A percentile compares a stretch with the other conserved stretches of the same genome.
These are phyloP conservation scores for Zaprionus nigranus DNA, from an alignment of 1,140 invertebrate genomes.

Conservation along the genomic window DNA sequence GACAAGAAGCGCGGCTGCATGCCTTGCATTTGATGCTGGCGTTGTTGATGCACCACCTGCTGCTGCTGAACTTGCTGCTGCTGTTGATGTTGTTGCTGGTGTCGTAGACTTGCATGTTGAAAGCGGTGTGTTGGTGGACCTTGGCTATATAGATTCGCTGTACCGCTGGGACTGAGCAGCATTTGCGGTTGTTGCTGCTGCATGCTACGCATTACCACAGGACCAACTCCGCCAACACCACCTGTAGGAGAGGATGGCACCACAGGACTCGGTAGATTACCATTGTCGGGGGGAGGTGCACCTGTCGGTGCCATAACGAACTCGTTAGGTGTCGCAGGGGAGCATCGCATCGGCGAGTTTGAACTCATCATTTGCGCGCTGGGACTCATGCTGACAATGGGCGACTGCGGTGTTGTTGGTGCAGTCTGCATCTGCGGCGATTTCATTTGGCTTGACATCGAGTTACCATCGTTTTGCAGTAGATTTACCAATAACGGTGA, in stretches of 20 bases:
- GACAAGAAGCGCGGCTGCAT: conserved; percentile 64
- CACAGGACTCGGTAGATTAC: conserved; percentile 61
- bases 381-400: conserved; percentile 70
- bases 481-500: conserved; percentile 96
- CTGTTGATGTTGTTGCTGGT: conserved; percentile 22
- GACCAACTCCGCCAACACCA: conserved; percentile 17
- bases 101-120: conserved; percentile 63
- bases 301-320: conserved; percentile 50
- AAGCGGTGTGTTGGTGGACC: conserved; percentile 69
- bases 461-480: conserved; percentile 92
- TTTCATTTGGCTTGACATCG: conserved; percentile 71
- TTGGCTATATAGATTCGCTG: conserved; percentile 64
- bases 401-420: conserved; percentile 58
- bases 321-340: conserved; percentile 62
- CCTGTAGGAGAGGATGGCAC: conserved; percentile 73
- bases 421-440: conserved; percentile 58
- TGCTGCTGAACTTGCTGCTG: conserved; percentile 76
- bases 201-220: conserved; percentile 68
- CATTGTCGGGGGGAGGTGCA: conserved; percentile 53
- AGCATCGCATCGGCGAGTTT: conserved; percentile 66
- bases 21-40: conserved; percentile 63
- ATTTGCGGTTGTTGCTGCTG: conserved; percentile 74
- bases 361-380: conserved; percentile 72
- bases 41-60: conserved; percentile 74
- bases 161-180: conserved; percentile 66